A percentile compares a stretch with the other conserved stretches of the same genome.
These are phyloP conservation scores for Entomyzon cyanotis DNA, from an alignment of 2,113 vertebrate species.

Conservation along the genomic window DNA sequence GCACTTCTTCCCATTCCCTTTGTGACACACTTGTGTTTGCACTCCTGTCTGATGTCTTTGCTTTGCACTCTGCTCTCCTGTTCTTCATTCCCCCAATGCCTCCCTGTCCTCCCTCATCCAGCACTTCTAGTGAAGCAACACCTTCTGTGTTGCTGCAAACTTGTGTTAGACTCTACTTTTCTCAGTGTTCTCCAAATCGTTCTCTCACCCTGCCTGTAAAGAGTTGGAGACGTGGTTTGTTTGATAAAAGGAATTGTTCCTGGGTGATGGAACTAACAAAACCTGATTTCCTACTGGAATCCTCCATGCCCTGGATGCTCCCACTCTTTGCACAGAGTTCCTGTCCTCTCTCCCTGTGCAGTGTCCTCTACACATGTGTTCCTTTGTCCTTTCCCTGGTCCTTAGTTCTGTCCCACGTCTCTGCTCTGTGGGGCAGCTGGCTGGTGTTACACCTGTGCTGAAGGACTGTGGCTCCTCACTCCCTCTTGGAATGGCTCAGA, in stretches of 20 bases:
- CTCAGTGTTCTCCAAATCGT: not conserved
- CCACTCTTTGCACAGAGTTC: not conserved
- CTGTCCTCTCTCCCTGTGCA: not conserved
- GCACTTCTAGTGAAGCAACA: not conserved
- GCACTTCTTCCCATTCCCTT: not conserved
- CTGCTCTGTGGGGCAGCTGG: not conserved
- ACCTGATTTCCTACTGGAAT: not conserved
- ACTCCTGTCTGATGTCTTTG: not conserved
- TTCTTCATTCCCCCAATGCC: fast-evolving
- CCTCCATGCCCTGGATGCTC: not conserved
- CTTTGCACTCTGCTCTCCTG: not conserved
- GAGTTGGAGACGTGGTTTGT: not conserved
- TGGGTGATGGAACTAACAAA: not conserved
- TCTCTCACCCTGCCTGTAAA: not conserved
- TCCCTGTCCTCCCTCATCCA: not conserved
- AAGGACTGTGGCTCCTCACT: not conserved
- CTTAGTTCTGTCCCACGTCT: fast-evolving
- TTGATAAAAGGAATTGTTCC: not conserved
- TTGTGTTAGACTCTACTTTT: not conserved
- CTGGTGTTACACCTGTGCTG: not conserved
- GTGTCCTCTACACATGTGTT: not conserved
- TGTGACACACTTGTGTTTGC: fast-evolving
- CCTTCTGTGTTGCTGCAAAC: not conserved
- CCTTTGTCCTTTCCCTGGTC: not conserved
- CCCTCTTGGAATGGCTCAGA: not conserved